A percentile compares a stretch with the other conserved stretches of the same genome.
Evolutionary conservation across 1,140 invertebrate species (phyloP).

Genomic region (Gryllus bimaculatus): DNA sequence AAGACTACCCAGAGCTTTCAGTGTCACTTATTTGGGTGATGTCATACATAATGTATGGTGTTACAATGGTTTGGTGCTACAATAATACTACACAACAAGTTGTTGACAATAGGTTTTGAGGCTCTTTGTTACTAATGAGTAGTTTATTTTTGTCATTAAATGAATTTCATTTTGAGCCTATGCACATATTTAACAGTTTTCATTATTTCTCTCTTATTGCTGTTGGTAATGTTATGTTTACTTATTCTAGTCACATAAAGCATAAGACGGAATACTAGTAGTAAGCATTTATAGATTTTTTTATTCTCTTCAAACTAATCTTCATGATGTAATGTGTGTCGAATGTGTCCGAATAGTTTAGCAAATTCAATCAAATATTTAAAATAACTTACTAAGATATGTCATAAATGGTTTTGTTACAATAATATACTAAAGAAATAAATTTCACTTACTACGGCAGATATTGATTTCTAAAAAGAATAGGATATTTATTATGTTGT

Average conservation of each 20-base stretch:
- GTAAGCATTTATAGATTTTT: not conserved
- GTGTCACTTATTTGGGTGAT: not conserved
- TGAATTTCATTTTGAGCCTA: not conserved
- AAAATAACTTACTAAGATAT: not conserved
- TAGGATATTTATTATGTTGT: not conserved
- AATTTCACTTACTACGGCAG: not conserved
- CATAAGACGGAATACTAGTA: not conserved
- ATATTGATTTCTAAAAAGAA: not conserved
- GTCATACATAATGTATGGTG: not conserved
- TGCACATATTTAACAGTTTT: not conserved
- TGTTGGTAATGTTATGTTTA: not conserved
- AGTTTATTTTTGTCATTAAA: not conserved
- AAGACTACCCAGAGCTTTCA: not conserved
- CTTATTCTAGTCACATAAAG: not conserved
- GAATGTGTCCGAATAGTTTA: not conserved
- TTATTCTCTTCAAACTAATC: not conserved
- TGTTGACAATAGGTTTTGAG: not conserved
- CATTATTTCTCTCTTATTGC: not conserved
- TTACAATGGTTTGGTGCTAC: not conserved
- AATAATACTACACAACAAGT: not conserved
- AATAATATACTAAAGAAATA: not conserved
- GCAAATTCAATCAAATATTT: not conserved
- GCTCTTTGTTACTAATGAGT: not conserved
- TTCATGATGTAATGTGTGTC: not conserved
- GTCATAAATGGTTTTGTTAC: not conserved